These are phyloP conservation scores for Acestrorhynchus altus DNA, from an alignment of 2,797 vertebrate species.

Conservation along the genomic window DNA sequence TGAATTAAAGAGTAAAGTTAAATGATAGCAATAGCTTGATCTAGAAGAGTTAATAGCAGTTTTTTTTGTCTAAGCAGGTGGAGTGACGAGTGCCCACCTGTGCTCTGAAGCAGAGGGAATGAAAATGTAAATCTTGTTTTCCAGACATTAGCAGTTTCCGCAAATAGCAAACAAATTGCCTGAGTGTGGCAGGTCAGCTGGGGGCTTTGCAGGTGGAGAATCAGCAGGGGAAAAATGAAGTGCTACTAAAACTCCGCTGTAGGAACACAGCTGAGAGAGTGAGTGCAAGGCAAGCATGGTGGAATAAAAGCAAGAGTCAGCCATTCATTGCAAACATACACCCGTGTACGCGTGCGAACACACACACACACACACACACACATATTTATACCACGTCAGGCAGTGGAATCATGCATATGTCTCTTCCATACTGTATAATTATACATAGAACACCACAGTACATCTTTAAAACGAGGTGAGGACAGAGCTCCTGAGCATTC, in stretches of 20 bases:
- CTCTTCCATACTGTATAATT: neutral
- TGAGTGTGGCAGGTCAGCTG: slow-evolving; percentile 22
- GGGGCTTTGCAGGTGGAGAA: slow-evolving; percentile 40
- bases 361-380: slow-evolving; percentile 4
- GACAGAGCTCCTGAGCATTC: too few species aligned
- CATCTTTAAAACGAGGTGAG: too few species aligned
- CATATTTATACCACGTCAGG: neutral
- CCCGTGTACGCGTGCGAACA: too few species aligned
- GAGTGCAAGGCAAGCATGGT: slow-evolving; percentile 3
- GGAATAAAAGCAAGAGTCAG: neutral
- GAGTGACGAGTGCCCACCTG: slow-evolving; percentile 41
- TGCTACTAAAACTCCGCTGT: slow-evolving; percentile 7
- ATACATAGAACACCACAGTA: neutral
- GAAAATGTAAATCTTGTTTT: slow-evolving; percentile 58
- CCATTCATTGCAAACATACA: neutral
- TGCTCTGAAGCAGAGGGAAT: slow-evolving; percentile 17
- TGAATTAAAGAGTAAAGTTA: too few species aligned
- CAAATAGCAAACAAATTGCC: slow-evolving; percentile 56
- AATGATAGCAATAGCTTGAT: neutral
- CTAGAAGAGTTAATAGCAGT: slow-evolving; percentile 43
- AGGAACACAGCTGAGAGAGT: neutral
- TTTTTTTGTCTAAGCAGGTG: slow-evolving; percentile 23
- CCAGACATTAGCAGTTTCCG: slow-evolving; percentile 51
- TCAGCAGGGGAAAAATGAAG: neutral
- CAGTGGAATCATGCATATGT: neutral